phyloP scores from a whole-genome alignment of 2,888 invertebrate species.

The Lochmaea capreae region DNA sequence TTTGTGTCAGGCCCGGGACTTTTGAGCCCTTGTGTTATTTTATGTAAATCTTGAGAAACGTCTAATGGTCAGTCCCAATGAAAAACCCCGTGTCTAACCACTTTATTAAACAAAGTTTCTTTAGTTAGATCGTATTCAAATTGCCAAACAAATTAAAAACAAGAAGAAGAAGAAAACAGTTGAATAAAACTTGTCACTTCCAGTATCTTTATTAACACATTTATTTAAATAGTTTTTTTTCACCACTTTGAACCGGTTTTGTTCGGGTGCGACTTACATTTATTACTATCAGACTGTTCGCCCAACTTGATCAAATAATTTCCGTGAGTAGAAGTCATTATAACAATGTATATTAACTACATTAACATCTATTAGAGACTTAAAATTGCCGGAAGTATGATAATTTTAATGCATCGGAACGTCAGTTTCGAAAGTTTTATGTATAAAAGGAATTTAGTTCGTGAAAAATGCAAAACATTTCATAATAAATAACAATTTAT shows the following conservation, averaged over 20 bases:
- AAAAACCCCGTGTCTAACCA: no score
- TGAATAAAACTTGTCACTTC: background rate
- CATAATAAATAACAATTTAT: no score
- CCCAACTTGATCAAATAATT: background rate
- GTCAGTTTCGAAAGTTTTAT: background rate
- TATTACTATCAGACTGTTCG: background rate
- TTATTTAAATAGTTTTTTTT: background rate
- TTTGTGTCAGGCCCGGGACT: no score
- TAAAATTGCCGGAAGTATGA: background rate
- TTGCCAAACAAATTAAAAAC: no score
- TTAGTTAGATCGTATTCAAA: no score
- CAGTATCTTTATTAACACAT: background rate
- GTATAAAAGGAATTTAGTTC: no score
- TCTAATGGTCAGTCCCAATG: no score
- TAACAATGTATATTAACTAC: background rate
- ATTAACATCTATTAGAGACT: background rate
- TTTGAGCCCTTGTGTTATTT: no score
- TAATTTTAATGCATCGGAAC: background rate
- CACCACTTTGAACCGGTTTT: background rate
- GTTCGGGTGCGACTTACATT: background rate
- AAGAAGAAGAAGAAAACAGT: background rate
- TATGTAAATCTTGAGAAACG: no score
- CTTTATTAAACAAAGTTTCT: no score
- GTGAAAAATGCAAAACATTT: no score
- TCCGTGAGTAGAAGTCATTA: conserved; percentile 2